These are phyloP conservation scores for Tympanoctomys barrerae DNA, from an alignment of 2,797 vertebrate genomes.

Conservation along the genomic window DNA sequence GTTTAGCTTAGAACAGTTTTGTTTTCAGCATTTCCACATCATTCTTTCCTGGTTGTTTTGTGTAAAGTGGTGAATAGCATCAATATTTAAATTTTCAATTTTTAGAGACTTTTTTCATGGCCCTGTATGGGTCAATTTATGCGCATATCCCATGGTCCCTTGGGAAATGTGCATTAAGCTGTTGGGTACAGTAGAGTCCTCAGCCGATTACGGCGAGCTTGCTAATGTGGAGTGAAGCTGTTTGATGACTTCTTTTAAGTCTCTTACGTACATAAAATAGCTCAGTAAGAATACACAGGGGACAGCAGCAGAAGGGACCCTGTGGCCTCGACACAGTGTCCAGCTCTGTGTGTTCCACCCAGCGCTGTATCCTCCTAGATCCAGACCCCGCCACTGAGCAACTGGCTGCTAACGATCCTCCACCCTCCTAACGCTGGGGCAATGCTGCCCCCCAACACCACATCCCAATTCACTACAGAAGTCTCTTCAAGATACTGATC, in stretches of 20 bases:
- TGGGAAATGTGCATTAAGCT: conserved; percentile 15
- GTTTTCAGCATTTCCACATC: conserved; percentile 22
- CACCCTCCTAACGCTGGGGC: background rate
- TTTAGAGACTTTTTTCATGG: background rate
- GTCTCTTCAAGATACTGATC: background rate
- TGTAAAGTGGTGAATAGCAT: background rate
- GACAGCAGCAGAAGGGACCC: background rate
- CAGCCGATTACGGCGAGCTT: background rate
- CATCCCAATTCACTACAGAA: background rate
- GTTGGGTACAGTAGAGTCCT: background rate
- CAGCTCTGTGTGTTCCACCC: background rate
- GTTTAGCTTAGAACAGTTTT: background rate
- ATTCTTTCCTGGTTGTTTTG: conserved; percentile 63
- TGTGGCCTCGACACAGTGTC: background rate
- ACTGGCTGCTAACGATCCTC: background rate
- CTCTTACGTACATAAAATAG: background rate
- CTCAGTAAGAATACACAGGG: background rate
- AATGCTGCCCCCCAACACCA: background rate
- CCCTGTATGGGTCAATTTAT: background rate
- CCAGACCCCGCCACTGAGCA: background rate
- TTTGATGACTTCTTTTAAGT: background rate
- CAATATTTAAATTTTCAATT: background rate
- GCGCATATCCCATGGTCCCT: background rate
- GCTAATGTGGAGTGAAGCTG: conserved; percentile 21
- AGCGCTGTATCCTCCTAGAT: background rate